phyloP scores from a whole-genome alignment of 92 coral and sea anemone genomes.

The Palythoa heliodiscus region DNA sequence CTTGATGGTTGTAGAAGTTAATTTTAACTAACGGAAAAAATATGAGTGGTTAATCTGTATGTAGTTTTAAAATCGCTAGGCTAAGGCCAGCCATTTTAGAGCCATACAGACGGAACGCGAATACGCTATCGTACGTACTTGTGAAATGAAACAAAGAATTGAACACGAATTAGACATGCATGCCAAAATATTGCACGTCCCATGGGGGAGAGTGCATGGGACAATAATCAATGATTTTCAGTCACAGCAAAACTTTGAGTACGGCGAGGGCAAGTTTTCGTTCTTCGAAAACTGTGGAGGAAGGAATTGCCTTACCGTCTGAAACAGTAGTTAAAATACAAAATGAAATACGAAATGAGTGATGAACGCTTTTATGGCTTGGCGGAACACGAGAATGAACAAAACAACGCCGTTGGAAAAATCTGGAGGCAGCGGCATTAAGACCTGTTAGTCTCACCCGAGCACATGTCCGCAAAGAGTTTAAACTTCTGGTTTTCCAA shows the following conservation, averaged over 20 bases:
- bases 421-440: neutral
- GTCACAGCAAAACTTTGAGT: neutral
- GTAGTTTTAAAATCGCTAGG: no score
- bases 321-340: neutral
- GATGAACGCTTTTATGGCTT: neutral
- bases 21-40: no score
- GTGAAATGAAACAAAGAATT: neutral
- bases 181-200: neutral
- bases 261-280: neutral
- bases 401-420: neutral
- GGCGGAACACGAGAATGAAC: conserved; percentile 7
- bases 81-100: no score
- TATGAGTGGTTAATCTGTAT: no score
- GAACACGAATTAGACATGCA: neutral
- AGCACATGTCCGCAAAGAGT: conserved; percentile 11
- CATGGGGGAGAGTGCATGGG: neutral
- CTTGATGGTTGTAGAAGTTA: no score
- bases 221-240: neutral
- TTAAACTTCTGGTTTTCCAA: conserved; percentile 2
- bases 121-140: no score
- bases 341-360: neutral
- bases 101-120: no score
- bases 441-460: neutral
- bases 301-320: neutral
- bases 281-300: neutral